phyloP scores from a whole-genome alignment of 2,113 vertebrate genomes.

The Nothocercus nigrocapillus region DNA sequence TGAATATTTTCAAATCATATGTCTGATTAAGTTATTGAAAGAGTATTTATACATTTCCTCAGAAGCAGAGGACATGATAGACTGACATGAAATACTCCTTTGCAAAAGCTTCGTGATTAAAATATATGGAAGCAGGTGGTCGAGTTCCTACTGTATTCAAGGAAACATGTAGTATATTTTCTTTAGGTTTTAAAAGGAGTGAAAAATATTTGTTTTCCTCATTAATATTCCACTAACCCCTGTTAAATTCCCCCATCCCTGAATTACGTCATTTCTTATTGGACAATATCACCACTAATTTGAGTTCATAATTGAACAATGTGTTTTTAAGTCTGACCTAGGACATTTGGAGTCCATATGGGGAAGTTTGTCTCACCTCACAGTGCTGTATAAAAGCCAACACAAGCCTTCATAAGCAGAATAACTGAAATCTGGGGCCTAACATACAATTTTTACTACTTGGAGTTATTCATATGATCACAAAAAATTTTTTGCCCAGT shows the following conservation, averaged over 20 bases:
- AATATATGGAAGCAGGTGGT: not conserved
- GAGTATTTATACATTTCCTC: not conserved
- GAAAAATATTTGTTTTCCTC: not conserved
- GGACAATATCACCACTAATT: constrained; percentile 35
- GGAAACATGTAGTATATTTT: not conserved
- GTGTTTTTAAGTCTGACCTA: not conserved
- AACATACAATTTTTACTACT: not conserved
- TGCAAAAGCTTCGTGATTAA: not conserved
- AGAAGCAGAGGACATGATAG: not conserved
- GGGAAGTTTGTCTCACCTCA: not conserved
- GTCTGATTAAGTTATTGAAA: not conserved
- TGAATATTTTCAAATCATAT: not conserved
- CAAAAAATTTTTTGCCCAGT: not conserved
- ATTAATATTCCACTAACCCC: not conserved
- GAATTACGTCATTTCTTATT: not conserved
- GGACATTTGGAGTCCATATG: constrained; percentile 50
- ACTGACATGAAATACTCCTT: constrained; percentile 5
- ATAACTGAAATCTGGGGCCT: not conserved
- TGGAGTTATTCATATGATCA: not conserved
- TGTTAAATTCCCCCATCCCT: not conserved
- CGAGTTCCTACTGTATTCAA: not conserved
- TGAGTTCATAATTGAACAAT: constrained; percentile 33
- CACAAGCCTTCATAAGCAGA: not conserved
- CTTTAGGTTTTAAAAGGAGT: not conserved
- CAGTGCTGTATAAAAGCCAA: not conserved